Base-by-base conservation (phyloP, 2,888 invertebrate genomes). In the Lobophora halterata region DNA sequence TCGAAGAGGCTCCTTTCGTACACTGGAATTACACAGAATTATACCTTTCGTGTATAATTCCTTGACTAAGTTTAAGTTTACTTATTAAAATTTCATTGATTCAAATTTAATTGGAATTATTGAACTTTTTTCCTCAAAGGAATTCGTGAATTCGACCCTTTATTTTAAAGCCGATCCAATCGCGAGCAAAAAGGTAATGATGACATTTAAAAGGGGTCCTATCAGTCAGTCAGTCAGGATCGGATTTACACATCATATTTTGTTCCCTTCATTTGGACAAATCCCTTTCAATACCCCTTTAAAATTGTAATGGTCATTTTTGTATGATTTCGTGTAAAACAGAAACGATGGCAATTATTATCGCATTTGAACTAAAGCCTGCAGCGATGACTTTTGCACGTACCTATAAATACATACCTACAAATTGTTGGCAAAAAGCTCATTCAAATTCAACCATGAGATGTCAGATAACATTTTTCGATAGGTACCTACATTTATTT, bases 261-360 rank as follows among this genome's bases (percentile, higher is more conserved):
- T 36, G 17, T 9, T 30, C 7, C n/a, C 5, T 18, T 16, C 6
- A 30, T 30, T 30, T 37, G 28, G 16, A 3, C 12, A n/a, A 40
- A 23, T 21, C 24, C 20, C 9, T 27, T 23, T 32, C 18, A 27
- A 17, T 19, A 20, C 34, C 21, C 28, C 14, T 10, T 29, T 26
- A n/a, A 29, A 29, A 20, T 28, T 17, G 31, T 16, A 7, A 8
- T 32, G 23, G 28, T 24, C 28, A 9, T n/a, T n/a, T n/a, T 49
- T 45, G 36, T 45, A 35, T 46, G 37, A 41, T 46, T 51, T 39
- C 55, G 53, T 55, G 55, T 49, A 43, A 47, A 50, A 32, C 30
- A 41, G 49, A 47, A 53, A 55, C 50, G 49, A 57, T 44, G 55
- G 46, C 50, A 58, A 55, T 58, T 45, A 45, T 30, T 30, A 21